phyloP scores from a whole-genome alignment of 2,113 vertebrate species.

The Marmota monax region DNA sequence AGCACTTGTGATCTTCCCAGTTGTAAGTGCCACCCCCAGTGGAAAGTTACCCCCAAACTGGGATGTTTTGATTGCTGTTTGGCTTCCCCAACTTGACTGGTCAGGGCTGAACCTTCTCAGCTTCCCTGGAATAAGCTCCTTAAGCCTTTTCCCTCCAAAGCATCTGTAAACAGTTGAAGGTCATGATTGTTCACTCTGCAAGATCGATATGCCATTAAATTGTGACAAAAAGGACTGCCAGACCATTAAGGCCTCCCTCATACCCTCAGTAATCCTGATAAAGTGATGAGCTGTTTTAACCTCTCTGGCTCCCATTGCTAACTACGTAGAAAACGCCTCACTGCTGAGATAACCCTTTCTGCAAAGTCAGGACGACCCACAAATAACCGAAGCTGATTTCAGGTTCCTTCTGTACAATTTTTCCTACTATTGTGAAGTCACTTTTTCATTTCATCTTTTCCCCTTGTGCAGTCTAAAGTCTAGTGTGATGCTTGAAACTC shows the following conservation, averaged over 20 bases:
- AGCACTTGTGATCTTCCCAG: slow-evolving; percentile 73
- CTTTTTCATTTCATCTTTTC: neutral
- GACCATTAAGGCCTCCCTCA: slow-evolving; percentile 86
- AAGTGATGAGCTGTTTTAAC: slow-evolving; percentile 87
- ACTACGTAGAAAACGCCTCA: slow-evolving; percentile 63
- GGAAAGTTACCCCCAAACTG: slow-evolving; percentile 73
- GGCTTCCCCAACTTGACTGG: slow-evolving; percentile 34
- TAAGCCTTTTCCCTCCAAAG: slow-evolving; percentile 85
- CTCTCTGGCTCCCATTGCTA: slow-evolving; percentile 70
- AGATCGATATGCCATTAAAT: slow-evolving; percentile 89
- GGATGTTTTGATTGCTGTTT: slow-evolving; percentile 73
- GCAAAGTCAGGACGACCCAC: slow-evolving; percentile 73
- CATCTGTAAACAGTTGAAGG: slow-evolving; percentile 86
- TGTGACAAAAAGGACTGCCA: slow-evolving; percentile 87
- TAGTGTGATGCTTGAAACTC: slow-evolving; percentile 41
- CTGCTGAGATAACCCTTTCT: slow-evolving; percentile 62
- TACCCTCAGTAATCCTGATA: slow-evolving; percentile 85
- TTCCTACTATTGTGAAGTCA: slow-evolving; percentile 29
- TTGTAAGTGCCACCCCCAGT: slow-evolving; percentile 65
- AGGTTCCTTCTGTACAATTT: slow-evolving; percentile 32
- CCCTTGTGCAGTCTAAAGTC: neutral
- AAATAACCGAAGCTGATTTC: slow-evolving; percentile 58
- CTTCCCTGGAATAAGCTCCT: slow-evolving; percentile 80
- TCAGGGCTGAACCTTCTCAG: slow-evolving; percentile 62
- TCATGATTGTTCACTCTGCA: slow-evolving; percentile 86